These are phyloP conservation scores for Cosmia pyralina DNA, from an alignment of 2,888 invertebrate genomes.

Conservation along the genomic window DNA sequence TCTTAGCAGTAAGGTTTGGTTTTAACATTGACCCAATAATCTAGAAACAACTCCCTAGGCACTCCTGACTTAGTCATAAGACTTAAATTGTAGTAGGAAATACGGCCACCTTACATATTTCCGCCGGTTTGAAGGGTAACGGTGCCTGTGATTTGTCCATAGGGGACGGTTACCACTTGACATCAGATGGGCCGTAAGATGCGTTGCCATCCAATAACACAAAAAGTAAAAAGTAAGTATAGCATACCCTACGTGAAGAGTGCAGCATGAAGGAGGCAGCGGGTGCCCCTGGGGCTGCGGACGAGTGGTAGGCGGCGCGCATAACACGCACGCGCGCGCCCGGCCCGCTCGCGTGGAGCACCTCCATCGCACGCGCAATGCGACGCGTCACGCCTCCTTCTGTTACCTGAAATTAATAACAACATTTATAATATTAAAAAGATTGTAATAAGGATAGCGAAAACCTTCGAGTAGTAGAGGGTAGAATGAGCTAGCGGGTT, in stretches of 20 bases:
- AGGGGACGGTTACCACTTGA: not conserved
- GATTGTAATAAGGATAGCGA: not conserved
- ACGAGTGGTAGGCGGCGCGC: constrained; percentile 90
- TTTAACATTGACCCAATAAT: constrained; percentile 38
- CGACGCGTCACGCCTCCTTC: constrained; percentile 88
- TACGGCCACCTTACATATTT: constrained; percentile 2
- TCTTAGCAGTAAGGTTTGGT: constrained; percentile 4
- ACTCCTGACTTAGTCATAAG: constrained; percentile 44
- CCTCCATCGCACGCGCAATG: constrained; percentile 91
- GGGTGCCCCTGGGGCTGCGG: constrained; percentile 83
- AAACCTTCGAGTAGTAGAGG: not conserved
- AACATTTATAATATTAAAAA: not conserved
- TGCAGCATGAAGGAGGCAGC: constrained; percentile 86
- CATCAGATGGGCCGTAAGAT: too few species aligned
- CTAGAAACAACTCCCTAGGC: constrained; percentile 20
- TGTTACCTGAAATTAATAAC: constrained; percentile 77
- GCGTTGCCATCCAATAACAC: not conserved
- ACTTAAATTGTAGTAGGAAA: not conserved
- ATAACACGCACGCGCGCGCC: constrained; percentile 93
- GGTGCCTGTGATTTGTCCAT: not conserved
- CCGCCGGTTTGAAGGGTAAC: not conserved
- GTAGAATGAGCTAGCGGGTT: not conserved
- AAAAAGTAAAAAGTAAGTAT: not conserved
- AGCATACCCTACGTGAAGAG: constrained; percentile 83
- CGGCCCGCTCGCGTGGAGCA: constrained; percentile 92